A percentile compares a stretch with the other conserved stretches of the same genome.
phyloP scores from a whole-genome alignment of 1,140 invertebrate genomes.

The Oncopodura yosiiana region DNA sequence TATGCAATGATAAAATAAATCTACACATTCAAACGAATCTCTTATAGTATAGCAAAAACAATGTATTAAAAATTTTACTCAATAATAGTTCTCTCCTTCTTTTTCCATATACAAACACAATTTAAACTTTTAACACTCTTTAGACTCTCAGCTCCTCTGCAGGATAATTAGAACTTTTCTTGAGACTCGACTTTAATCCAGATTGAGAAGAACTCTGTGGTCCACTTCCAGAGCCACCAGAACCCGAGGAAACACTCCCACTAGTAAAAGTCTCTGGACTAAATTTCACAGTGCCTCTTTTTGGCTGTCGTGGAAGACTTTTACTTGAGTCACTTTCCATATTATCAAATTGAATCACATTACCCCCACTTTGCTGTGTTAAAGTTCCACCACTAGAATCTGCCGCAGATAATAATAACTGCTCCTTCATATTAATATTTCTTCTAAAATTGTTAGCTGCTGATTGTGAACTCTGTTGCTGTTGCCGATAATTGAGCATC shows the following conservation, averaged over 20 bases:
- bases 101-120: too few relatives aligned
- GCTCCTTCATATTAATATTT: too few relatives aligned
- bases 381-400: background rate
- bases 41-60: too few relatives aligned
- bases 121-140: conserved; percentile 19
- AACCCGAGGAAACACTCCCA: background rate
- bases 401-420: conserved; percentile 4
- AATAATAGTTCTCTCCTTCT: too few relatives aligned
- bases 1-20: too few relatives aligned
- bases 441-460: too few relatives aligned
- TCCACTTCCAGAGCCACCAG: background rate
- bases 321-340: conserved; percentile 8
- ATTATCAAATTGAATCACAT: conserved; percentile 21
- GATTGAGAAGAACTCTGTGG: background rate
- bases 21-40: too few relatives aligned
- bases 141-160: conserved; percentile 11
- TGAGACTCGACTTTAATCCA: conserved; percentile 6
- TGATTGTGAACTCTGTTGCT: background rate
- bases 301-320: conserved; percentile 2
- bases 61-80: too few relatives aligned
- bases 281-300: conserved; percentile 10
- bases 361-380: too few relatives aligned
- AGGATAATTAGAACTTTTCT: conserved; percentile 13
- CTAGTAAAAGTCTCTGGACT: conserved; percentile 11
- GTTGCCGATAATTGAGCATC: conserved; percentile 12